Conservation (phyloP, 2,113 vertebrate genomes). For the Ammodytes marinus region DNA sequence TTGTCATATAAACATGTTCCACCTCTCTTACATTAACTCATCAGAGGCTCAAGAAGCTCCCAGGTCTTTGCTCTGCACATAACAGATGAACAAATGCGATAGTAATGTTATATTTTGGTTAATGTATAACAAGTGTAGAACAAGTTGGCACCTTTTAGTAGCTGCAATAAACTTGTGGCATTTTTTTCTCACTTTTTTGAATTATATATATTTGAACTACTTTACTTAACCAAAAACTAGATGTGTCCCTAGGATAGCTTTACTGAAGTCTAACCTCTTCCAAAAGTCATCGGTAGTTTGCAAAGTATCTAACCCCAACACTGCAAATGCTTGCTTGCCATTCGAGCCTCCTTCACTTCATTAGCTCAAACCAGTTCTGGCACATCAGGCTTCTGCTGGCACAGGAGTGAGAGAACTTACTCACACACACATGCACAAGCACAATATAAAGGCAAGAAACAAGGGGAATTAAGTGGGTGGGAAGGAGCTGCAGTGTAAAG, state of each 20-base stretch:
- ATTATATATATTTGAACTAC: too few relatives aligned
- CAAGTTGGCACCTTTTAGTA: too few relatives aligned
- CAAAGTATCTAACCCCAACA: too few relatives aligned
- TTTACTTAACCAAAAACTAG: too few relatives aligned
- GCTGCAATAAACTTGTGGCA: too few relatives aligned
- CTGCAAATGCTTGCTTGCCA: constrained; percentile 21
- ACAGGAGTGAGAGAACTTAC: constrained; percentile 15
- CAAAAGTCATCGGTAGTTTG: too few relatives aligned
- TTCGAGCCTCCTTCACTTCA: constrained; percentile 50
- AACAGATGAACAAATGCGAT: constrained; percentile 11
- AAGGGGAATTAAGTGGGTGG: constrained; percentile 28
- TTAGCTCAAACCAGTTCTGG: constrained; percentile 46
- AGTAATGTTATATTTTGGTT: too few relatives aligned
- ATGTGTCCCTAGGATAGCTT: too few relatives aligned
- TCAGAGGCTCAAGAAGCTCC: constrained; percentile 10
- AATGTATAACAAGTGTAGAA: too few relatives aligned
- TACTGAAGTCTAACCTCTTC: too few relatives aligned
- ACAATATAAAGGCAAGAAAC: constrained; percentile 14
- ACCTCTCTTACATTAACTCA: constrained; percentile 11
- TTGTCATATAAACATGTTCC: constrained; percentile 11
- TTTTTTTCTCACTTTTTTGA: too few relatives aligned
- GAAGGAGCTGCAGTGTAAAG: constrained; percentile 25
- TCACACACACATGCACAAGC: neutral
- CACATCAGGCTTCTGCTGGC: constrained; percentile 19
- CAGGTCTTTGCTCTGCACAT: constrained; percentile 9